A percentile compares a stretch with the other conserved stretches of the same genome.
phyloP scores from a whole-genome alignment of 2,797 vertebrate genomes.

The Sardinella longiceps region DNA sequence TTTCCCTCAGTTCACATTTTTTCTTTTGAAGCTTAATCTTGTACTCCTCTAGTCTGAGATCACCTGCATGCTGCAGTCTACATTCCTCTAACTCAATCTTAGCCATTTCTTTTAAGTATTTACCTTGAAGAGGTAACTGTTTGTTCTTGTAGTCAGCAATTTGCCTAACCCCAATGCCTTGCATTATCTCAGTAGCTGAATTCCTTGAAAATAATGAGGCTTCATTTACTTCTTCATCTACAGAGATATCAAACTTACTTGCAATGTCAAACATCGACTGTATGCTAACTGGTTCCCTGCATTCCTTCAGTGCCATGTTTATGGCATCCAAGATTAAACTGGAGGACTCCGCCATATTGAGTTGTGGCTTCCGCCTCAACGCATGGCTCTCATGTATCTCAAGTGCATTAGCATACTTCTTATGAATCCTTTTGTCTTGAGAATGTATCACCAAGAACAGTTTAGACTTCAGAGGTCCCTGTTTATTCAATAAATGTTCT shows the following conservation, averaged over 20 bases:
- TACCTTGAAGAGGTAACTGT: neutral
- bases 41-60: neutral
- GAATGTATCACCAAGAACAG: neutral
- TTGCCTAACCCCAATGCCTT: neutral
- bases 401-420: neutral
- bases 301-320: neutral
- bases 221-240: neutral
- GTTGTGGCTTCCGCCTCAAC: neutral
- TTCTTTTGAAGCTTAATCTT: neutral
- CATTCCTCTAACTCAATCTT: neutral
- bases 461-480: neutral
- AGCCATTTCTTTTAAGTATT: neutral
- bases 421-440: neutral
- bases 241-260: neutral
- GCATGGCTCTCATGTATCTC: neutral
- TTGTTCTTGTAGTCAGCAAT: neutral
- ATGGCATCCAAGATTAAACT: neutral
- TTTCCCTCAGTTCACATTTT: neutral
- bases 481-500: neutral
- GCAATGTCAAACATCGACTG: neutral
- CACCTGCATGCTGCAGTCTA: neutral
- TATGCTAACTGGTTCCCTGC: neutral
- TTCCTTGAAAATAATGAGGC: neutral
- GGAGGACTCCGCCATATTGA: neutral
- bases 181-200: neutral